Evolutionary conservation across 2,113 vertebrate species (phyloP), one percentile per base, ranked within the genome.

Genomic region (Sander vitreus): DNA sequence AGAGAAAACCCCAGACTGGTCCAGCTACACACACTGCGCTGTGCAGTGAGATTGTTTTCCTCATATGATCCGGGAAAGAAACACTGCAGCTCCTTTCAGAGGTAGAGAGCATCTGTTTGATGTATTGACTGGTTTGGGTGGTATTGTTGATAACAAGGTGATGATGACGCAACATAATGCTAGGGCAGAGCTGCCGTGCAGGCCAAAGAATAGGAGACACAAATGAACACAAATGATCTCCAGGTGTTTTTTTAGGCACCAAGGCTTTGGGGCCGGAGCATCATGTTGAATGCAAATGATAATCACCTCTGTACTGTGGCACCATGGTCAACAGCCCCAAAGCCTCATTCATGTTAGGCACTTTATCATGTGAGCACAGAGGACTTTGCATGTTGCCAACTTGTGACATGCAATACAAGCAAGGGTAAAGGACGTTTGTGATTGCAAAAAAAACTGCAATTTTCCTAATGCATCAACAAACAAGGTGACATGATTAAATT

Each of bases 161-260:
- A 76, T 8, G 25, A 75, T 68, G 21, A 72, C 51, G 80, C 69
- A 78, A 59, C 30, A 15, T 21, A 43, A 69, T 5, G 36, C 67
- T 51, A 25, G 14, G 43, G 53, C 39, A 7, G 73, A 74, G 68
- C 50, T 27, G 79, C 53, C 51, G 50, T 30, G 21, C 50, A 65
- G 48, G 23, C 66, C 50, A 45, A 82, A 80, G 76, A 93, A 90
- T 79, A 78, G 85, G 91, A 93, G 91, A 93, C 70, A 77, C 83
- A 91, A 92, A 93, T 93, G 85, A 93, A 92, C 91, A 92, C 92
- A 93, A 93, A 94, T 88, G 87, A 93, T 85, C 84, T 88, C 72
- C 78, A 83, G 77, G 87, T 95, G 93, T 93, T 94, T 92, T 76
- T 92, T 87, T 85, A 92, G 78, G 91, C 45, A 2, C 33, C 13